Percentiles rank a stretch among this genome's conserved stretches.
phyloP scores from a whole-genome alignment of 2,113 vertebrate species.

The Rhinichthys klamathensis region DNA sequence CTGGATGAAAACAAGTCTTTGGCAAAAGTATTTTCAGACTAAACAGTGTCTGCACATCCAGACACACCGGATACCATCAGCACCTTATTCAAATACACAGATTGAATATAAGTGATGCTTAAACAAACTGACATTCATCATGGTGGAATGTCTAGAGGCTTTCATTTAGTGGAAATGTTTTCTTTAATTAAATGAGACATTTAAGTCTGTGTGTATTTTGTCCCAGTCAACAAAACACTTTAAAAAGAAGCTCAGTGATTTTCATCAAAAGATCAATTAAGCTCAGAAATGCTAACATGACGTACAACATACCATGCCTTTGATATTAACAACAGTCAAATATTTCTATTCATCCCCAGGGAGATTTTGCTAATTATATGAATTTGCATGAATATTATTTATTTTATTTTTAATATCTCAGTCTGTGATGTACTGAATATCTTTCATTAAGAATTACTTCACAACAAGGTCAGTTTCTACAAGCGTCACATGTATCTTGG shows the following conservation, averaged over 20 bases:
- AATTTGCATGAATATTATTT: background rate
- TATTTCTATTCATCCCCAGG: background rate
- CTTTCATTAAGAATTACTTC: background rate
- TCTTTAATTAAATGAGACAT: slow-evolving; percentile 22
- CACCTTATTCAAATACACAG: slow-evolving; percentile 15
- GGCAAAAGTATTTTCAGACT: background rate
- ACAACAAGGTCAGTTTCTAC: background rate
- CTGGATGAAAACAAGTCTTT: slow-evolving; percentile 29
- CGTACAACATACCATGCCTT: background rate
- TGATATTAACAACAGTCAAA: slow-evolving; percentile 11
- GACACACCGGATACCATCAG: slow-evolving; percentile 3
- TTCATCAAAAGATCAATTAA: background rate
- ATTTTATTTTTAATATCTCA: background rate
- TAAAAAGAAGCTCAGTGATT: slow-evolving; percentile 5
- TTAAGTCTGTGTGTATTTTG: background rate
- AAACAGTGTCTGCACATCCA: slow-evolving; percentile 10
- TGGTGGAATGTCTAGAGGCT: slow-evolving; percentile 1
- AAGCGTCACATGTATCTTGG: background rate
- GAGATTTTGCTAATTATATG: slow-evolving; percentile 1
- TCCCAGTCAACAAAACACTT: background rate
- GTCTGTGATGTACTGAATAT: background rate
- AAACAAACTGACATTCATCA: background rate
- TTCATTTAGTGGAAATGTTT: slow-evolving; percentile 4
- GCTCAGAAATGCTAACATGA: background rate
- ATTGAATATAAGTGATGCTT: slow-evolving; percentile 15